These are phyloP conservation scores for Quadroppia sp. DNA, from an alignment of 2,888 invertebrate genomes.

Conservation along the genomic window DNA sequence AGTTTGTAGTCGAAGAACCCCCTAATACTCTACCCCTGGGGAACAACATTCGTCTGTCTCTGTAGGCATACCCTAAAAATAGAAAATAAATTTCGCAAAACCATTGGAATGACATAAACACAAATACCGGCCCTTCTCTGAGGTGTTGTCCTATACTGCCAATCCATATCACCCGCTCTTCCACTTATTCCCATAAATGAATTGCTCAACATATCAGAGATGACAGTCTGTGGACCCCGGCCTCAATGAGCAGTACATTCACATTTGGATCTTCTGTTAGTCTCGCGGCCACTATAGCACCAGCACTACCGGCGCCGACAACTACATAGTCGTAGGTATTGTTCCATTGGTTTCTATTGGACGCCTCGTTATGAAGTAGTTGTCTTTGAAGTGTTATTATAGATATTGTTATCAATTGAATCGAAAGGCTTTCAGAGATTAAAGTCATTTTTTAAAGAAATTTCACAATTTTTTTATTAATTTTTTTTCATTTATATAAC, in stretches of 20 bases:
- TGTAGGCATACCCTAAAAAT: constrained; percentile 15
- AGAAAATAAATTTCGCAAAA: background rate
- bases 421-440: constrained; percentile 4
- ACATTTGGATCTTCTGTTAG: background rate
- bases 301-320: background rate
- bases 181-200: constrained; percentile 38
- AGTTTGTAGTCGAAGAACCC: too few relatives aligned
- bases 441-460: too few relatives aligned
- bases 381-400: constrained; percentile 32
- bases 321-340: background rate
- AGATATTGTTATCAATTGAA: constrained; percentile 37
- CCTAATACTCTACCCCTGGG: too few relatives aligned
- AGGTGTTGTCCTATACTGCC: constrained; percentile 43
- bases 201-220: background rate
- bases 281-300: background rate
- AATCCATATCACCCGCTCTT: constrained; percentile 40
- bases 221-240: background rate
- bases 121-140: constrained; percentile 38
- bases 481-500: too few relatives aligned
- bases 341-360: too few relatives aligned
- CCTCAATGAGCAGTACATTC: background rate
- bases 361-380: too few relatives aligned
- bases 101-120: background rate
- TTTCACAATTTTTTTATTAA: too few relatives aligned
- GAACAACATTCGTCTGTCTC: constrained; percentile 15